These are phyloP conservation scores for Hecatera dysodea DNA, from an alignment of 2,888 invertebrate species.

Conservation along the genomic window DNA sequence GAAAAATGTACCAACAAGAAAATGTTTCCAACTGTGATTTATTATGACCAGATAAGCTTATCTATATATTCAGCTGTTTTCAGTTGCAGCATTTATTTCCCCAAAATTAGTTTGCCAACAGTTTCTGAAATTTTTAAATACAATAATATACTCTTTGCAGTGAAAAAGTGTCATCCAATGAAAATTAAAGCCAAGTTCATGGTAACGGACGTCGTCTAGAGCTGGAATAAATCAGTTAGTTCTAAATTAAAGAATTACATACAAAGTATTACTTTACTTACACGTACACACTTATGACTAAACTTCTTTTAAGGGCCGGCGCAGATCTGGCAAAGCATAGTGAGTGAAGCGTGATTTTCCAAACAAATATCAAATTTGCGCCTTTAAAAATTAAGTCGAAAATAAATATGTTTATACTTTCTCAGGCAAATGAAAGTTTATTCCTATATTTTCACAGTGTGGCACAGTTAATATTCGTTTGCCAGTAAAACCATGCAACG, in stretches of 20 bases:
- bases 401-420: conserved; percentile 4
- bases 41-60: not conserved
- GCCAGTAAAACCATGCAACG: not conserved
- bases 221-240: conserved; percentile 45
- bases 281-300: conserved; percentile 7
- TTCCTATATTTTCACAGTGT: not conserved
- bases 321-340: not conserved
- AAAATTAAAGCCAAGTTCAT: conserved; percentile 34
- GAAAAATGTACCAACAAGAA: not conserved
- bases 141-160: conserved; percentile 33
- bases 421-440: not conserved
- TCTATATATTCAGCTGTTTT: not conserved
- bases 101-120: not conserved
- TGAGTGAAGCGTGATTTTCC: not conserved
- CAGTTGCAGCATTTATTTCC: not conserved
- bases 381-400: conserved; percentile 4
- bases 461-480: not conserved
- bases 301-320: conserved; percentile 11
- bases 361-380: conserved; percentile 8
- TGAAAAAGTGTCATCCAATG: conserved; percentile 22
- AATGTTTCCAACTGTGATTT: not conserved
- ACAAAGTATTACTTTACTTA: not conserved
- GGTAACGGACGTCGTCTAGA: conserved; percentile 22
- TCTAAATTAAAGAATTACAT: conserved; percentile 23
- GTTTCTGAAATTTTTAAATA: conserved; percentile 1